Conservation (phyloP, 2,888 invertebrate species). For the Neoitamus cyanurus region DNA sequence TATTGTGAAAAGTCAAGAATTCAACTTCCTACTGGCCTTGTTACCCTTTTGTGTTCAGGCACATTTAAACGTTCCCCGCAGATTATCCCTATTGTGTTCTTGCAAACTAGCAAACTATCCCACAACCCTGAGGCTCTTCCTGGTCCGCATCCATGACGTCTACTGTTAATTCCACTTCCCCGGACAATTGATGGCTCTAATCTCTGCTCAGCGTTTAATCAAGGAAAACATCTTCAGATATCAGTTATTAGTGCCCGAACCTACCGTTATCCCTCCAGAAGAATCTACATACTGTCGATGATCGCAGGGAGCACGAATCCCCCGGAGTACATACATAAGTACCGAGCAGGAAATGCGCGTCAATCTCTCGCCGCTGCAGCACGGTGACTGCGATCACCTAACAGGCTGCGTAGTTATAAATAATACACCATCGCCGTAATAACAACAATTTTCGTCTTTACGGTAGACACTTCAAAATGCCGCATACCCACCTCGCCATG, state of each 20-base stretch:
- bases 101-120: background rate
- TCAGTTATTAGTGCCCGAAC: constrained; percentile 16
- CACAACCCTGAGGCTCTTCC: background rate
- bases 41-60: background rate
- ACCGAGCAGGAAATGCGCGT: constrained; percentile 20
- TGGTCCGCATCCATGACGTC: background rate
- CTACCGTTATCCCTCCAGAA: constrained; percentile 38
- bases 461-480: constrained; percentile 42
- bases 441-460: constrained; percentile 46
- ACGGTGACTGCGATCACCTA: background rate
- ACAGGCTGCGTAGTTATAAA: constrained; percentile 38
- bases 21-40: too few relatives aligned
- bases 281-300: background rate
- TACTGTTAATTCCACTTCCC: background rate
- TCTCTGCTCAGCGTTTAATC: constrained; percentile 9
- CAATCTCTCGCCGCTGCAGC: constrained; percentile 13
- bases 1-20: too few relatives aligned
- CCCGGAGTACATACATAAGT: background rate
- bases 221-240: constrained; percentile 29
- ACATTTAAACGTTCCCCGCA: background rate
- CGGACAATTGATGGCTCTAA: constrained; percentile 18
- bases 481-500: background rate
- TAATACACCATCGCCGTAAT: constrained; percentile 35
- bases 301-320: background rate
- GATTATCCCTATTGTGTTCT: background rate